Evolutionary conservation across 2,113 vertebrate genomes (phyloP).

Genomic region (Takifugu bimaculatus): DNA sequence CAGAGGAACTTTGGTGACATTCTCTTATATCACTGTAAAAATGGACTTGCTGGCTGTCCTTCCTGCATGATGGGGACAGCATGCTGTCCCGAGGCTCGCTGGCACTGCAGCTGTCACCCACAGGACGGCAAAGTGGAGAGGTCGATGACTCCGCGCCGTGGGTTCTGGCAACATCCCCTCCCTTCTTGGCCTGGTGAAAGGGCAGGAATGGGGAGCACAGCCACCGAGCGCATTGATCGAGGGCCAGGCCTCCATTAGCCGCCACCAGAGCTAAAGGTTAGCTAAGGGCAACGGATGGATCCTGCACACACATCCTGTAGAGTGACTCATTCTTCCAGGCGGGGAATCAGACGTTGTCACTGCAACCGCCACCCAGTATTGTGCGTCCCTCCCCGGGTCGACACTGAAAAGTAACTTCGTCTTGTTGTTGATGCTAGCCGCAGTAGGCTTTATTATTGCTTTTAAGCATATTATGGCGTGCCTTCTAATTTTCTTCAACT

Average conservation of each 20-base stretch:
- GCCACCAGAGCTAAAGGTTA: conserved; percentile 67
- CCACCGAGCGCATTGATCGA: conserved; percentile 62
- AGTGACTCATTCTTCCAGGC: conserved; percentile 48
- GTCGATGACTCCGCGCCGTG: conserved; percentile 56
- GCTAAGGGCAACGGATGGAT: conserved; percentile 57
- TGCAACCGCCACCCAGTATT: not conserved
- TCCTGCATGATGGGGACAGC: conserved; percentile 54
- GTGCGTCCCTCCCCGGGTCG: conserved; percentile 15
- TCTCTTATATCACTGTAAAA: conserved; percentile 26
- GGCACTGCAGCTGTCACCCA: conserved; percentile 64
- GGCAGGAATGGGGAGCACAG: conserved; percentile 51
- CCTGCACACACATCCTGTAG: conserved; percentile 47
- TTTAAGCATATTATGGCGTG: conserved; percentile 52
- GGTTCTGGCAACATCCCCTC: conserved; percentile 54
- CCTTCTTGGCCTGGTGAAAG: conserved; percentile 58
- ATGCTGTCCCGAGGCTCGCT: conserved; percentile 48
- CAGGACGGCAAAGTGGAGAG: conserved; percentile 60
- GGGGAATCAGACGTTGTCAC: conserved; percentile 46
- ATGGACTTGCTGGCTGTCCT: conserved; percentile 59
- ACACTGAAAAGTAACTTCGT: conserved; percentile 9
- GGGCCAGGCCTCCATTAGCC: conserved; percentile 64
- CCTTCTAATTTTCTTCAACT: conserved; percentile 48
- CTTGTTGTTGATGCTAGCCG: conserved; percentile 47
- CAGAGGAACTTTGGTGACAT: conserved; percentile 41
- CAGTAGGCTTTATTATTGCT: conserved; percentile 53